Conservation (phyloP, 92 coral and sea anemone species). For the Phymanthus crucifer region DNA sequence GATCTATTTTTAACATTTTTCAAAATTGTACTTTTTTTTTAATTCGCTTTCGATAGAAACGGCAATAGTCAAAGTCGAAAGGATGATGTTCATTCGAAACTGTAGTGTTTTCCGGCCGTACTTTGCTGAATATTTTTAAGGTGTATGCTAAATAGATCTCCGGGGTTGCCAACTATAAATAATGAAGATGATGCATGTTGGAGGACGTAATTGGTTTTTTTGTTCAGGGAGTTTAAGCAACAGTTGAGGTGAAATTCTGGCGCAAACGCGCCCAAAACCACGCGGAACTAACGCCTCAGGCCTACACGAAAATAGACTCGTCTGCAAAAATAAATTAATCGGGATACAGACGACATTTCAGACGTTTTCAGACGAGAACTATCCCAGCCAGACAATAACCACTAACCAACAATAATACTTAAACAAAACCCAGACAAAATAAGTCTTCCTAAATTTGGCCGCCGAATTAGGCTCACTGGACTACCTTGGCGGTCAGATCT, state of each 20-base stretch:
- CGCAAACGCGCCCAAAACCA: background rate
- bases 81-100: background rate
- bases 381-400: constrained; percentile 94
- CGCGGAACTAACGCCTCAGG: constrained; percentile 35
- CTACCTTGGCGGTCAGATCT: constrained; percentile 39
- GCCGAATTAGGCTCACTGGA: constrained; percentile 61
- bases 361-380: constrained; percentile 90
- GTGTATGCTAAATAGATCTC: constrained; percentile 3
- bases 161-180: background rate
- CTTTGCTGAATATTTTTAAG: background rate
- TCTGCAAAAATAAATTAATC: constrained; percentile 70
- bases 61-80: background rate
- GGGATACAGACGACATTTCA: constrained; percentile 86
- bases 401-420: constrained; percentile 99
- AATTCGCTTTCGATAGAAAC: constrained; percentile 11
- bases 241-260: background rate
- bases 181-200: background rate
- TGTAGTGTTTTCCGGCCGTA: background rate
- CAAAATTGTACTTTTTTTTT: background rate
- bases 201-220: background rate
- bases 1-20: background rate
- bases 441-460: constrained; percentile 46
- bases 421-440: constrained; percentile 98
- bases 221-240: background rate
- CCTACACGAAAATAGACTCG: constrained; percentile 54